A percentile compares a stretch with the other conserved stretches of the same genome.
phyloP scores from a whole-genome alignment of 30 jellyfish, hydroid and myxozoan species.

The Mastigias papua region DNA sequence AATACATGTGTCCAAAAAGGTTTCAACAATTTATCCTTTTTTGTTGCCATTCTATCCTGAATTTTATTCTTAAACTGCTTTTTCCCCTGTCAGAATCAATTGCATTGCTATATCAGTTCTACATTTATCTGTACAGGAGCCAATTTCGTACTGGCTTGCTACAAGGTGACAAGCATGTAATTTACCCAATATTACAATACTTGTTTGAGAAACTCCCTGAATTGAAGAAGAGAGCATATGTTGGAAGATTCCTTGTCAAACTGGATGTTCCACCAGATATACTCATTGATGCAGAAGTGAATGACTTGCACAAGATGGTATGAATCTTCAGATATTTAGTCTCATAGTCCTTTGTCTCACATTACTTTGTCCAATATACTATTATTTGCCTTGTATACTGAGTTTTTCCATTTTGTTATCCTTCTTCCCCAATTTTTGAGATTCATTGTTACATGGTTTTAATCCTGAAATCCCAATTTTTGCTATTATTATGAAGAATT shows the following conservation, averaged over 20 bases:
- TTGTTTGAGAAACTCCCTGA: constrained; percentile 84
- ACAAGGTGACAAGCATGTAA: constrained; percentile 91
- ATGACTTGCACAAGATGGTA: constrained; percentile 81
- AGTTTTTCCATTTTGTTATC: not conserved
- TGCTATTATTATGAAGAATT: too few species aligned
- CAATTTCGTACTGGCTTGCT: constrained; percentile 91
- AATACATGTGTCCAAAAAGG: too few species aligned
- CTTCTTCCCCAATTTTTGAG: not conserved
- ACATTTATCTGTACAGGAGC: constrained; percentile 63
- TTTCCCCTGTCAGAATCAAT: too few species aligned
- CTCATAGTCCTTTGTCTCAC: too few species aligned
- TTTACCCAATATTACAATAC: constrained; percentile 89
- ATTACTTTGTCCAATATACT: too few species aligned
- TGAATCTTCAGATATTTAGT: not conserved
- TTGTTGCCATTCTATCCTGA: too few species aligned
- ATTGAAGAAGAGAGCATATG: constrained; percentile 90
- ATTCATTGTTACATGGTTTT: too few species aligned
- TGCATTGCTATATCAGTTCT: too few species aligned
- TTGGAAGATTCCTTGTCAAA: constrained; percentile 86
- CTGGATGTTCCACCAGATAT: constrained; percentile 91
- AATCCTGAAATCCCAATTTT: too few species aligned
- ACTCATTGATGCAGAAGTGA: constrained; percentile 84
- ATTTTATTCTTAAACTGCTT: too few species aligned
- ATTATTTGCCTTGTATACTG: too few species aligned
- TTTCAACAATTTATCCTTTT: too few species aligned